Evolutionary conservation across 2,797 vertebrate genomes (phyloP), one percentile per base, ranked within the genome.

Genomic region (Microctenopoma steveboyesi): DNA sequence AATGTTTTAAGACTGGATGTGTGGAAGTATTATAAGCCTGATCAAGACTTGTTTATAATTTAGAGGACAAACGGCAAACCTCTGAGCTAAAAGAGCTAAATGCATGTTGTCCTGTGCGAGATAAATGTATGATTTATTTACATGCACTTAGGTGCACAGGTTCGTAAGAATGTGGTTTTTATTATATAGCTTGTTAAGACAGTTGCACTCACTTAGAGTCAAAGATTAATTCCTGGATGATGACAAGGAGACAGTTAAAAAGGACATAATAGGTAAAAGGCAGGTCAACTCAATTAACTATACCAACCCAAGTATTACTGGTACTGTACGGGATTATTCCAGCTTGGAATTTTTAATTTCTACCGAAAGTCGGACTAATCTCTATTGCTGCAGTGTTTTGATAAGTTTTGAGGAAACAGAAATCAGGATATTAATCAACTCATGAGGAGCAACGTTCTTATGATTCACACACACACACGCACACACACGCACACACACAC

Each of bases 401-500:
- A 76, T 71, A 56, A 65, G 43, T 79, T 66, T 60, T 30, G 14
- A 5, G 30, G 48, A 57, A 54, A 53, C 53, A 64, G 58, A 68
- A 75, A 71, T 65, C 55, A 39, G 35, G 43, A 10, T 62, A 68
- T 77, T 82, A 75, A 52, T 65, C 45, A 56, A 60, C 48, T 66
- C 49, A 56, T n/a, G 57, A 60, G 55, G 68, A 35, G 66, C 10
- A 52, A n/a, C 50, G 55, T 67, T 60, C 6, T 72, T 68, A 70
- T 70, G 40, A 82, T 49, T 48, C 40, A 65, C 55, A 69, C 40
- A 56, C 27, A 54, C 35, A 39, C 18, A 30, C 42, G 74, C 15
- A 69, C 12, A 56, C 42, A 49, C 58, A 58, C 48, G 54, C 51
- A 43, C 14, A 37, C 5, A 39, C 15, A 63, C 46, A 73, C 40